Evolutionary conservation across 2,797 vertebrate species (phyloP).

Genomic region (Sphenopsis melanotis): DNA sequence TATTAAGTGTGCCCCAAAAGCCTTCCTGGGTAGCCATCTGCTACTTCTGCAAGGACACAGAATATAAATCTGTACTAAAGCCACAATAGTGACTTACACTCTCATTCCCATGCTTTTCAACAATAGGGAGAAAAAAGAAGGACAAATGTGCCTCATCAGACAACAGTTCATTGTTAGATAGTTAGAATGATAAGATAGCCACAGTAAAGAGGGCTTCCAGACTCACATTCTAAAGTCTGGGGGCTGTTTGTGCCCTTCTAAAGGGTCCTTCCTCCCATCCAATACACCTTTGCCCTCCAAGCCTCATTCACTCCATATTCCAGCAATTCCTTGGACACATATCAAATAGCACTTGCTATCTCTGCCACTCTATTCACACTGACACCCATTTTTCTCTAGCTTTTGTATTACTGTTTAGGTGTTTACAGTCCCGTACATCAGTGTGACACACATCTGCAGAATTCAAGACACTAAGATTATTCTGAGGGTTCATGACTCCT

Average conservation of each 20-base stretch:
- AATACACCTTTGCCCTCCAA: not conserved
- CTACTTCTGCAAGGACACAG: not conserved
- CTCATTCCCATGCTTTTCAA: not conserved
- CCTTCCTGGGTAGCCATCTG: not conserved
- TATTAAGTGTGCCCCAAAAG: not conserved
- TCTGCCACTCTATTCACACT: not conserved
- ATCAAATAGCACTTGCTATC: not conserved
- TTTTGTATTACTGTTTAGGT: not conserved
- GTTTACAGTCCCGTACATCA: not conserved
- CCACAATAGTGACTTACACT: not conserved
- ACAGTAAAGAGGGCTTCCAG: not conserved
- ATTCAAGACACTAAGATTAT: not conserved
- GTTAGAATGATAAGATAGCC: not conserved
- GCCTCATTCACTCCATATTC: not conserved
- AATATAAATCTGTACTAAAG: not conserved
- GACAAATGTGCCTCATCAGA: not conserved
- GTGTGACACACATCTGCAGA: not conserved
- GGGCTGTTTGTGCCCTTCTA: not conserved
- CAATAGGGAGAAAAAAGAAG: not conserved
- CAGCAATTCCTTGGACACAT: not conserved
- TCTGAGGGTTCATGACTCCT: not conserved
- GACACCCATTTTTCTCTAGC: not conserved
- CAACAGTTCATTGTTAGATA: not conserved
- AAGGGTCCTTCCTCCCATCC: not conserved
- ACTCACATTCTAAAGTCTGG: not conserved